These are phyloP conservation scores for Trogon melanurus DNA, from an alignment of 2,113 vertebrate species.

Conservation along the genomic window DNA sequence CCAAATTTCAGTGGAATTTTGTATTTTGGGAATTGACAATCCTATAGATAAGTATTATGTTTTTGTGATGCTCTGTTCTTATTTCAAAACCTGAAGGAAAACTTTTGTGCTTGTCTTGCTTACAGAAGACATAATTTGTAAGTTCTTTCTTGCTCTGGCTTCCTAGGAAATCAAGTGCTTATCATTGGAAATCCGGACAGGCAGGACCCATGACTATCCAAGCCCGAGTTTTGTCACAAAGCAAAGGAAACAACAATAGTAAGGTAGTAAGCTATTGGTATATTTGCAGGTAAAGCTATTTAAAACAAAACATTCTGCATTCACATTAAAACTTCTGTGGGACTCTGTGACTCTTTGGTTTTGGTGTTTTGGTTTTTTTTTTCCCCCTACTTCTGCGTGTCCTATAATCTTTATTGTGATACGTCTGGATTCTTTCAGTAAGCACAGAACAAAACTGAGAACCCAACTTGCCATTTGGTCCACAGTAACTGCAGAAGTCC, in stretches of 20 bases:
- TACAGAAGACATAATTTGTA: neutral
- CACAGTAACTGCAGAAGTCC: neutral
- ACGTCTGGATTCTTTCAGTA: neutral
- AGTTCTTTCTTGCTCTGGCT: neutral
- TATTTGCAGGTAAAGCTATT: neutral
- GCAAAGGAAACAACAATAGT: constrained; percentile 68
- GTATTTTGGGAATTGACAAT: neutral
- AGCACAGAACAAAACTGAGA: neutral
- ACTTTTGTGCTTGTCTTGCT: neutral
- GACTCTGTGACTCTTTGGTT: neutral
- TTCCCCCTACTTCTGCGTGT: neutral
- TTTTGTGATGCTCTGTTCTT: neutral
- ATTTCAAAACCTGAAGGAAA: neutral
- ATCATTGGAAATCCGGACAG: constrained; percentile 85
- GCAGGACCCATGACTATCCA: constrained; percentile 50
- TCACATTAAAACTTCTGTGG: neutral
- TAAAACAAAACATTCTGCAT: neutral
- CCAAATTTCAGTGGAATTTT: neutral
- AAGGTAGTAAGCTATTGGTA: constrained; percentile 78
- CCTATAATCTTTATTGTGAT: neutral
- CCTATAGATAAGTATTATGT: neutral
- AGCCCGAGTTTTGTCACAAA: constrained; percentile 47
- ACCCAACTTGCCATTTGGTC: neutral
- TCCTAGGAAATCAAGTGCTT: constrained; percentile 77
- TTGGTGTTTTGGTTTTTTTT: neutral